These are phyloP conservation scores for Poecilia gillii DNA, from an alignment of 2,797 vertebrate species.

Conservation along the genomic window DNA sequence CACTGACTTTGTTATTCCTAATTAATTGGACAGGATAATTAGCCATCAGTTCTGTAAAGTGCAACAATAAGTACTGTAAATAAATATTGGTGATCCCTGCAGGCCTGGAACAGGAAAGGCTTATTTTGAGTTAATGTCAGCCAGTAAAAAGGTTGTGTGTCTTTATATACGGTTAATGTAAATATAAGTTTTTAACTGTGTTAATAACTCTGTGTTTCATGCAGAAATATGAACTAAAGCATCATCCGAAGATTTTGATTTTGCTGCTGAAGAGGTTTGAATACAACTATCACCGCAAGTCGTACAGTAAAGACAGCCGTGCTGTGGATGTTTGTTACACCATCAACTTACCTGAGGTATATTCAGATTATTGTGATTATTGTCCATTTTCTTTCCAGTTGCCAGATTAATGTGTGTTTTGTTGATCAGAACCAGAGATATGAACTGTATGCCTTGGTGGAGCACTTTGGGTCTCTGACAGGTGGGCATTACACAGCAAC, in stretches of 20 bases:
- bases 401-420: neutral
- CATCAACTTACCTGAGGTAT: neutral
- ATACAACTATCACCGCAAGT: neutral
- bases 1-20: no score
- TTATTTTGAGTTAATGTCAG: neutral
- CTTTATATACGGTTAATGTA: neutral
- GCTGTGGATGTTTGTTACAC: neutral
- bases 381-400: neutral
- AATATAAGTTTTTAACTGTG: neutral
- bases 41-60: no score
- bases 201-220: neutral
- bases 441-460: slow-evolving; percentile 13
- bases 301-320: neutral
- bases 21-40: no score
- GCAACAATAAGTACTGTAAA: no score
- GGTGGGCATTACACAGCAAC: rapidly evolving
- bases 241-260: neutral
- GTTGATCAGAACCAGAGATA: rapidly evolving
- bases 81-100: neutral
- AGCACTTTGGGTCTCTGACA: neutral
- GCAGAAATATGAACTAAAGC: neutral
- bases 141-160: neutral
- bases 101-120: neutral
- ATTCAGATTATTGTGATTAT: neutral
- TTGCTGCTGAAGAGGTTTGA: neutral